Conservation (phyloP, 2,888 invertebrate species). For the Agapetus fuscipes region DNA sequence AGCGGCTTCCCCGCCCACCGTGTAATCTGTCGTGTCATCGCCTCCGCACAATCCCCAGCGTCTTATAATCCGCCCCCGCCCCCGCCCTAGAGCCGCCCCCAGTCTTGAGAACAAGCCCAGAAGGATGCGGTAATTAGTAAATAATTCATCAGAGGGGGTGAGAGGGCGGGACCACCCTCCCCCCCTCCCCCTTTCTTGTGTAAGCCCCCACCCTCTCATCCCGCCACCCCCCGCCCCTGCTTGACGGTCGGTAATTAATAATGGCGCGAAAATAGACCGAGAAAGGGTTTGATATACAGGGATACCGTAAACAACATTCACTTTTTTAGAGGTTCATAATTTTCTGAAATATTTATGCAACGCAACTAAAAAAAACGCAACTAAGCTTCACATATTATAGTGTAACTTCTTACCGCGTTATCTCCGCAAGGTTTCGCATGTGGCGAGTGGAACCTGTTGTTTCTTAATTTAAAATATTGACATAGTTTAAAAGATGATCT, state of each 20-base stretch:
- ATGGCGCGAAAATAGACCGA: conserved; percentile 19
- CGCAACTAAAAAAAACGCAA: too few relatives aligned
- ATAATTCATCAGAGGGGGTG: conserved; percentile 22
- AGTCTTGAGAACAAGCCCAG: too few relatives aligned
- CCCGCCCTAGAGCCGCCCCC: conserved; percentile 9
- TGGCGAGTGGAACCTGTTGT: too few relatives aligned
- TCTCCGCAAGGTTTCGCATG: too few relatives aligned
- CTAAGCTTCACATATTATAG: too few relatives aligned
- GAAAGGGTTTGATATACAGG: conserved; percentile 19
- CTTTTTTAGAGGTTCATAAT: too few relatives aligned
- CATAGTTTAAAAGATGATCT: too few relatives aligned
- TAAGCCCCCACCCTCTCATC: conserved; percentile 4
- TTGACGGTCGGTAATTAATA: conserved; percentile 20
- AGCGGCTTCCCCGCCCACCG: conserved; percentile 1
- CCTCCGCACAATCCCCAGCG: neutral
- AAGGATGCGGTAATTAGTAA: conserved; percentile 22
- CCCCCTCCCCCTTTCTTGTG: conserved; percentile 2
- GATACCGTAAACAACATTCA: neutral
- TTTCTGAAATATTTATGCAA: too few relatives aligned
- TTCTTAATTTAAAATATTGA: too few relatives aligned
- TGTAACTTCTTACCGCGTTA: too few relatives aligned
- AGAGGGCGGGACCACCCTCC: conserved; percentile 11
- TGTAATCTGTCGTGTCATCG: neutral
- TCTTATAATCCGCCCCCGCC: neutral
- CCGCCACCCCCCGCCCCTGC: conserved; percentile 4